Percentiles rank a stretch among this genome's conserved stretches.
phyloP scores from a whole-genome alignment of 2,888 invertebrate genomes.

The Parelbella ahira region DNA sequence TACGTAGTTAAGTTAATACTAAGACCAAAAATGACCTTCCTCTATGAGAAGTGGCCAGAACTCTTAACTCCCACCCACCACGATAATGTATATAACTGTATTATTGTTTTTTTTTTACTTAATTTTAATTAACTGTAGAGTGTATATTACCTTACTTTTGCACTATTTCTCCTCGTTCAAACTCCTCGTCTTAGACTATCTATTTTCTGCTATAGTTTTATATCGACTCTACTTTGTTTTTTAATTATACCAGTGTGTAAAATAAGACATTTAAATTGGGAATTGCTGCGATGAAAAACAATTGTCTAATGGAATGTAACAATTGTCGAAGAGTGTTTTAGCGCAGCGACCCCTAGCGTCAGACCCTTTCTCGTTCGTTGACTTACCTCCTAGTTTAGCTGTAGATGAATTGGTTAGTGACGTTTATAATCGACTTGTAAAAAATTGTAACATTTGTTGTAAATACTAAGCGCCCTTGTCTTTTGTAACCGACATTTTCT shows the following conservation, averaged over 20 bases:
- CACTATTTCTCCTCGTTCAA: slow-evolving; percentile 31
- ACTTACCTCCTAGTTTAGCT: slow-evolving; percentile 52
- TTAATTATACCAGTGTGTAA: too few species aligned
- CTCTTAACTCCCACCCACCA: slow-evolving; percentile 66
- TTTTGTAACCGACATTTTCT: slow-evolving; percentile 44
- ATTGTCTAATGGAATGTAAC: too few species aligned
- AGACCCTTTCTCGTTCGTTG: too few species aligned
- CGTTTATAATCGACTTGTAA: slow-evolving; percentile 43
- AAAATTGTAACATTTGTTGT: slow-evolving; percentile 52
- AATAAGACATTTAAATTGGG: too few species aligned
- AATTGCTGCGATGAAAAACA: too few species aligned
- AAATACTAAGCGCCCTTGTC: slow-evolving; percentile 56
- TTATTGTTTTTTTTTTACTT: slow-evolving; percentile 49
- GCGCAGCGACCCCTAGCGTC: too few species aligned
- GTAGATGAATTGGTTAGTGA: slow-evolving; percentile 64
- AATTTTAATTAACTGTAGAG: slow-evolving; percentile 48
- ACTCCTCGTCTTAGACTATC: too few species aligned
- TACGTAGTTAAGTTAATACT: slow-evolving; percentile 36
- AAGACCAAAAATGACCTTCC: slow-evolving; percentile 48
- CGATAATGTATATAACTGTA: slow-evolving; percentile 63
- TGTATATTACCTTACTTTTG: slow-evolving; percentile 43
- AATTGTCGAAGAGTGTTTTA: too few species aligned
- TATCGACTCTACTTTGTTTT: too few species aligned
- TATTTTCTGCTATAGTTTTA: too few species aligned
- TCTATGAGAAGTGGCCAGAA: slow-evolving; percentile 60